A percentile compares a stretch with the other conserved stretches of the same genome.
Evolutionary conservation across 2,113 vertebrate genomes (phyloP).

Genomic region (Tachysurus fulvidraco): DNA sequence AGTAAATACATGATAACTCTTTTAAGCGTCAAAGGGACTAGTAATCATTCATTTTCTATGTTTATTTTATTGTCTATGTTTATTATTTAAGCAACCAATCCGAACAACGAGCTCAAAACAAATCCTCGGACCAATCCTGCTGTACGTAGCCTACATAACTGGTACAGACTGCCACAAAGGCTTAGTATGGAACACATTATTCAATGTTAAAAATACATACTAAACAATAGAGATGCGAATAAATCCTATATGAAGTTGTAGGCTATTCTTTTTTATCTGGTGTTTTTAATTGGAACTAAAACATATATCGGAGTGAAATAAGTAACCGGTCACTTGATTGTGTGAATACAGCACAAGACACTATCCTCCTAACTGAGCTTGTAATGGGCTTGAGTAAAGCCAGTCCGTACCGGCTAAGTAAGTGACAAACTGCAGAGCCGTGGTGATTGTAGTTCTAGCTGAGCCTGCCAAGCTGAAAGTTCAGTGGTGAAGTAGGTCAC

Average conservation of each 20-base stretch:
- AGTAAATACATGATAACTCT: slow-evolving; percentile 7
- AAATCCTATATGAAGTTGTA: not conserved
- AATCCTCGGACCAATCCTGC: not conserved
- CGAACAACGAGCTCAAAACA: not conserved
- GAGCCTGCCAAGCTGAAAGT: slow-evolving; percentile 44
- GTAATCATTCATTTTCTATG: not conserved
- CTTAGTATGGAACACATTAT: not conserved
- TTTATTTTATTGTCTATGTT: too few relatives aligned
- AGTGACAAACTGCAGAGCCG: slow-evolving; percentile 35
- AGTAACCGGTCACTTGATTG: not conserved
- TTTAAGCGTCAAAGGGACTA: slow-evolving; percentile 8
- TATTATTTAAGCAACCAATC: not conserved
- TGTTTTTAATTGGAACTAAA: not conserved
- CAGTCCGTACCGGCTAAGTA: slow-evolving; percentile 7
- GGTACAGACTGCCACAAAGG: not conserved
- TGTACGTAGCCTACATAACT: not conserved
- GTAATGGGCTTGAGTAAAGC: slow-evolving; percentile 4
- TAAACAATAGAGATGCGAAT: not conserved
- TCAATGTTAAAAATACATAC: not conserved
- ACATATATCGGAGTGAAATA: not conserved
- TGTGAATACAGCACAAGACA: not conserved
- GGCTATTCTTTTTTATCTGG: not conserved
- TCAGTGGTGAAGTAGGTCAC: slow-evolving; percentile 50
- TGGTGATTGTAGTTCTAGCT: slow-evolving; percentile 33
- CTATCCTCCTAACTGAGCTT: not conserved